phyloP scores from a whole-genome alignment of 2,888 invertebrate genomes.

The Meteorus cinctellus region DNA sequence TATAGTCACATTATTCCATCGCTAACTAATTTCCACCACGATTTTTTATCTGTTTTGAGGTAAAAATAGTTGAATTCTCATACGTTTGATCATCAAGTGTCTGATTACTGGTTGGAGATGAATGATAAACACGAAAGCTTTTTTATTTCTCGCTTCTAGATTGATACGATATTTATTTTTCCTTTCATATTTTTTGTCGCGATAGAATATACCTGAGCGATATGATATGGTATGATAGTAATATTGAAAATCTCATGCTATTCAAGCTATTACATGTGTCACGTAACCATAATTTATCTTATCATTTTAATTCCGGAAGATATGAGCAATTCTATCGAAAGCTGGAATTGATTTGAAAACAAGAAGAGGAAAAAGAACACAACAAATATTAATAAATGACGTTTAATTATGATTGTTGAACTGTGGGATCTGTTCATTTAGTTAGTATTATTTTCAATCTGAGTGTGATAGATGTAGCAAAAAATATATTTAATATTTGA shows the following conservation, averaged over 20 bases:
- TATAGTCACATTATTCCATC: not conserved
- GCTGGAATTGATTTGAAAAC: not conserved
- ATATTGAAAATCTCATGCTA: not conserved
- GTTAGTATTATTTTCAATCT: no score
- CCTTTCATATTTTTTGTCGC: no score
- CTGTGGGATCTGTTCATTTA: no score
- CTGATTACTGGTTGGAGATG: not conserved
- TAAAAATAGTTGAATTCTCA: not conserved
- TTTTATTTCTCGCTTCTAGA: no score
- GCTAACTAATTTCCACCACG: no score
- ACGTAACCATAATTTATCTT: conserved; percentile 18
- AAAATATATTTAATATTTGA: no score
- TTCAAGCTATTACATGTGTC: not conserved
- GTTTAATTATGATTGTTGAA: not conserved
- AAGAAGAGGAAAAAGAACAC: not conserved
- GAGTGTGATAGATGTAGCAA: no score
- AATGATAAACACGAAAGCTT: no score
- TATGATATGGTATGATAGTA: not conserved
- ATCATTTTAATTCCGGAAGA: no score
- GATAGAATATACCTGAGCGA: not conserved
- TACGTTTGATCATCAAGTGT: not conserved
- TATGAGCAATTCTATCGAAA: not conserved
- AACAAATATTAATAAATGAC: not conserved
- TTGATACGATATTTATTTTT: no score
- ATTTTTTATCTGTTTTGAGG: not conserved